These are phyloP conservation scores for Dendrolimus houi DNA, from an alignment of 2,888 invertebrate species.

Conservation along the genomic window DNA sequence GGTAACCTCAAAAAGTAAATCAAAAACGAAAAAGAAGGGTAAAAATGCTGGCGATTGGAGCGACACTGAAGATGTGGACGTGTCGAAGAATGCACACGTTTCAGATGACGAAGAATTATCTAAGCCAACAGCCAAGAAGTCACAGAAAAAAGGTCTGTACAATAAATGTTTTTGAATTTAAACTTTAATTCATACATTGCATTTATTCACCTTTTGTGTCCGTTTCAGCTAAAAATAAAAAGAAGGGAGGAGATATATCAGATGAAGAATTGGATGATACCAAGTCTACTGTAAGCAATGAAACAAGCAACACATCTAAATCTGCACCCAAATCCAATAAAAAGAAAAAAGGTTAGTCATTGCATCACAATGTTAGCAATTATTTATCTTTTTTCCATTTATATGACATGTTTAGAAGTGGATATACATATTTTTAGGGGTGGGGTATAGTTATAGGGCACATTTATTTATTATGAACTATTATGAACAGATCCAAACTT, in stretches of 20 bases:
- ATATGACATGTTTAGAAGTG: no score
- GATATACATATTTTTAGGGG: no score
- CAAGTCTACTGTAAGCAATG: constrained; percentile 43
- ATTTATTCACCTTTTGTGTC: constrained; percentile 1
- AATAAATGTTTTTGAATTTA: background rate
- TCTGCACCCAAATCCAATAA: constrained; percentile 42
- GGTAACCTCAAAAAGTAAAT: constrained; percentile 73
- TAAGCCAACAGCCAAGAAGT: constrained; percentile 60
- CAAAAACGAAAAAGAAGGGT: constrained; percentile 64
- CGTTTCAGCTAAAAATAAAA: constrained; percentile 56
- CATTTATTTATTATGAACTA: no score
- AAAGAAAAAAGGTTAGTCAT: constrained; percentile 60
- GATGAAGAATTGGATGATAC: constrained; percentile 62
- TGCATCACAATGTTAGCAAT: background rate
- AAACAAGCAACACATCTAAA: constrained; percentile 38
- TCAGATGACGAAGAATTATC: constrained; percentile 60
- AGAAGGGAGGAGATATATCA: constrained; percentile 51
- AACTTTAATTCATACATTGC: background rate
- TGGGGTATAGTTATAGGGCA: no score
- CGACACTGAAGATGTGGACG: constrained; percentile 50
- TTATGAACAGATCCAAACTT: no score
- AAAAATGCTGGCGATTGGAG: constrained; percentile 63
- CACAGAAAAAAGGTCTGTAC: constrained; percentile 68
- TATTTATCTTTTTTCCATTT: background rate
- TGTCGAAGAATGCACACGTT: constrained; percentile 31